Conservation (phyloP, 2,113 vertebrate genomes). For the Barnardius zonarius region DNA sequence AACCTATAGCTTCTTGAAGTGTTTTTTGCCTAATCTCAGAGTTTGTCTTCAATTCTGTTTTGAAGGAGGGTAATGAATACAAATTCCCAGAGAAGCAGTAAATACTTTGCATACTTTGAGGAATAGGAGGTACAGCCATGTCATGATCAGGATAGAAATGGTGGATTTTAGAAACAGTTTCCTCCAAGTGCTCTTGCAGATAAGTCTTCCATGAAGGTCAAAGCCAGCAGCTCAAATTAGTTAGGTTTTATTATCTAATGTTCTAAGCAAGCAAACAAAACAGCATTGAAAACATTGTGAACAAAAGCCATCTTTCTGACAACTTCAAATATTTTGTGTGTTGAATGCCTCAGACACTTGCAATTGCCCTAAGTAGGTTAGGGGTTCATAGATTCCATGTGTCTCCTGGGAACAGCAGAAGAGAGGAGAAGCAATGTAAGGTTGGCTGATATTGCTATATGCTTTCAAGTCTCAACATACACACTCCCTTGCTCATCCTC, state of each 20-base stretch:
- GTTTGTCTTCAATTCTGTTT: neutral
- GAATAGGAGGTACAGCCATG: neutral
- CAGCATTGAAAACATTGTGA: neutral
- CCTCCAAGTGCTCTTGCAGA: neutral
- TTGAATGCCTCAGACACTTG: neutral
- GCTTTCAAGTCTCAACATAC: neutral
- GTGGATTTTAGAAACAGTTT: neutral
- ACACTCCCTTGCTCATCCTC: neutral
- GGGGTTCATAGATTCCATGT: neutral
- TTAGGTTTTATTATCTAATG: neutral
- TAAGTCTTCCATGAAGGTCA: neutral
- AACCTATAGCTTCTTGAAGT: neutral
- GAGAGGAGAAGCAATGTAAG: neutral
- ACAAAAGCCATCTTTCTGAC: neutral
- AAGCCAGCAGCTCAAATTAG: neutral
- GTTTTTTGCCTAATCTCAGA: neutral
- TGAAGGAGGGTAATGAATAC: neutral
- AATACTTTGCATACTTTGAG: neutral
- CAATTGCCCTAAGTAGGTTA: neutral
- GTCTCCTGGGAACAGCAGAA: neutral
- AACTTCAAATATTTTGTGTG: neutral
- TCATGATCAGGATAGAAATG: neutral
- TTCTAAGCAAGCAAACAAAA: neutral
- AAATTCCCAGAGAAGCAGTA: neutral
- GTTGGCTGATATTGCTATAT: fast-evolving